A percentile compares a stretch with the other conserved stretches of the same genome.
These are phyloP conservation scores for Promerops cafer DNA, from an alignment of 2,113 vertebrate species.

Conservation along the genomic window DNA sequence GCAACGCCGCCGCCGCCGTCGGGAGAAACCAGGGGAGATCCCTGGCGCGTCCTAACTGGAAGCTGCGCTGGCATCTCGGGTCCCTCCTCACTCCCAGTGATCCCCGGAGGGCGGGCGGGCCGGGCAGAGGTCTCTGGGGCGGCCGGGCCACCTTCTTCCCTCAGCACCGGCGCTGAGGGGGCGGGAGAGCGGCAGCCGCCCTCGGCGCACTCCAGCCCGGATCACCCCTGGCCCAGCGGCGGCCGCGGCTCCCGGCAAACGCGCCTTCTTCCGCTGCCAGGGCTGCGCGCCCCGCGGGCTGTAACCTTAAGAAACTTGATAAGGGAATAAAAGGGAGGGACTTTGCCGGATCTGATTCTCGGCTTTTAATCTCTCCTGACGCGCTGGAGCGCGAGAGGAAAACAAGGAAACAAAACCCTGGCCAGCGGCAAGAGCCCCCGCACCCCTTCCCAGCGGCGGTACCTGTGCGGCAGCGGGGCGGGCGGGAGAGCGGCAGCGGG, in stretches of 20 bases:
- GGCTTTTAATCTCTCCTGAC: not conserved
- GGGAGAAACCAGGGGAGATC: not conserved
- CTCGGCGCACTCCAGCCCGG: no score
- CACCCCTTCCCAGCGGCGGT: not conserved
- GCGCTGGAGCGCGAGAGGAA: not conserved
- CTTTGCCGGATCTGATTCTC: not conserved
- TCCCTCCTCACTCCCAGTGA: not conserved
- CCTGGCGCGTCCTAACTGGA: not conserved
- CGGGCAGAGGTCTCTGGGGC: no score
- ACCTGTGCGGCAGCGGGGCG: not conserved
- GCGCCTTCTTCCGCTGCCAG: not conserved
- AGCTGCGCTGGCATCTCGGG: not conserved
- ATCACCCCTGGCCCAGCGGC: not conserved
- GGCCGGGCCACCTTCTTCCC: not conserved
- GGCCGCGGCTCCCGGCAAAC: not conserved
- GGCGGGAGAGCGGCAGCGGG: not conserved
- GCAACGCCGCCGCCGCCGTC: not conserved
- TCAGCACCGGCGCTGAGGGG: not conserved
- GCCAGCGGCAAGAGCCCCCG: not conserved
- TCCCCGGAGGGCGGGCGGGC: not conserved
- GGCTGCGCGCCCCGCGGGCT: not conserved
- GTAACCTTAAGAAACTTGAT: slow-evolving; percentile 42
- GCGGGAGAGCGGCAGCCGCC: not conserved
- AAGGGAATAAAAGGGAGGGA: slow-evolving; percentile 3
- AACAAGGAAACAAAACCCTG: not conserved